Percentiles rank a stretch among this genome's conserved stretches.
phyloP scores from a whole-genome alignment of 37 sponge, comb jelly and placozoan genomes.

The Spongilla lacustris region DNA sequence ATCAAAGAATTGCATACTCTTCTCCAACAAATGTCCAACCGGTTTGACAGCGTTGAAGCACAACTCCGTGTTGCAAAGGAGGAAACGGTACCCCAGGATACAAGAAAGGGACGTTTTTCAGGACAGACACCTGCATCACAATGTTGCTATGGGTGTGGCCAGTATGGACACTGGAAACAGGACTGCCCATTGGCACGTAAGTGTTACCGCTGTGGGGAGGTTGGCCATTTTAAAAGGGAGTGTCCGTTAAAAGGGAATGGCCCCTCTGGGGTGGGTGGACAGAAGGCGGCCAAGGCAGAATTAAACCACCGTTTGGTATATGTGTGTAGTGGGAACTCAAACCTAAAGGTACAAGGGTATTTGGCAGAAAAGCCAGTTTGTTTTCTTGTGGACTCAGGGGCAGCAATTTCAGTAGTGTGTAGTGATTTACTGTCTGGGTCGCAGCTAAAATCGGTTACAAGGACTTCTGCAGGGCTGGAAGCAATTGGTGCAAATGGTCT shows the following conservation, averaged over 20 bases:
- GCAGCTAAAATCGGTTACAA: background rate
- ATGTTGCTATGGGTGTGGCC: background rate
- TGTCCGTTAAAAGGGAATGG: slow-evolving; percentile 31
- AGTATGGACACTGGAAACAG: background rate
- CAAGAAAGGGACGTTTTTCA: no score
- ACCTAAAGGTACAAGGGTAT: background rate
- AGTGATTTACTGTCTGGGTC: background rate
- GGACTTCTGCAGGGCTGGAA: background rate
- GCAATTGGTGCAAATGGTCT: slow-evolving; percentile 28
- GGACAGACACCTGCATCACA: no score
- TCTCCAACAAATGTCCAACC: no score
- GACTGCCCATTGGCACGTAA: background rate
- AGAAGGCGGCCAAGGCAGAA: slow-evolving; percentile 8
- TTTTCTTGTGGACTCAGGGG: slow-evolving; percentile 30
- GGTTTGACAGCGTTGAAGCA: no score
- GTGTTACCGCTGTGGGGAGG: slow-evolving; percentile 23
- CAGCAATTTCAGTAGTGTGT: slow-evolving; percentile 21
- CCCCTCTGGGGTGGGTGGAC: slow-evolving; percentile 17
- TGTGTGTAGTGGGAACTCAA: background rate
- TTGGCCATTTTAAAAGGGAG: slow-evolving; percentile 12
- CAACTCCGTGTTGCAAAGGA: no score
- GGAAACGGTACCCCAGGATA: no score
- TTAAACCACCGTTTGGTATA: background rate
- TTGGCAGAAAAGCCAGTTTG: background rate
- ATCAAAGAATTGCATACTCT: background rate